These are phyloP conservation scores for Heliconius melpomene DNA, from an alignment of 1,140 invertebrate species.

Conservation along the genomic window DNA sequence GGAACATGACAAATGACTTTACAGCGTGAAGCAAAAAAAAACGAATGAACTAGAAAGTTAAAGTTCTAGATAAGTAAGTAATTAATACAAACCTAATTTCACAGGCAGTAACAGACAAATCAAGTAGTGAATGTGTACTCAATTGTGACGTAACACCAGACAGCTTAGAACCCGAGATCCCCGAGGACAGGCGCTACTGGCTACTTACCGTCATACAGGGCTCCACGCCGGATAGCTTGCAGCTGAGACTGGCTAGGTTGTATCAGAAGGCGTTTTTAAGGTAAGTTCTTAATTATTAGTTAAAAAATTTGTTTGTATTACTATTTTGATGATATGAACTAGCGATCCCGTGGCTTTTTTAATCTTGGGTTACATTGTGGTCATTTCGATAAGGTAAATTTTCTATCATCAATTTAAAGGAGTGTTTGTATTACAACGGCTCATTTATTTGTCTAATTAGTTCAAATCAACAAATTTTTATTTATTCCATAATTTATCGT, in stretches of 20 bases:
- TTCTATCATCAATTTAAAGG: too few relatives aligned
- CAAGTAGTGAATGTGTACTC: constrained; percentile 69
- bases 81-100: neutral
- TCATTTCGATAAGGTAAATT: too few relatives aligned
- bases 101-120: constrained; percentile 73
- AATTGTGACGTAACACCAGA: constrained; percentile 70
- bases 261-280: constrained; percentile 85
- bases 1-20: too few relatives aligned
- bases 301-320: neutral
- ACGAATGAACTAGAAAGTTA: neutral
- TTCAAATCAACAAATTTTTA: too few relatives aligned
- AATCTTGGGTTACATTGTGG: too few relatives aligned
- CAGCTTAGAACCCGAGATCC: constrained; percentile 70
- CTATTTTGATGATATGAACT: too few relatives aligned
- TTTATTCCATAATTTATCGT: too few relatives aligned
- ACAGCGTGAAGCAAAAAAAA: too few relatives aligned
- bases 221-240: constrained; percentile 79
- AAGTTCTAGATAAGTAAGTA: neutral
- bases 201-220: constrained; percentile 87
- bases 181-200: constrained; percentile 87
- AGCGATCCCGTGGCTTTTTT: too few relatives aligned
- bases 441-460: too few relatives aligned
- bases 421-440: too few relatives aligned
- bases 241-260: constrained; percentile 83
- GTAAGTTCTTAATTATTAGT: constrained; percentile 52